A percentile compares a stretch with the other conserved stretches of the same genome.
These are phyloP conservation scores for Onthophagus taurus DNA, from an alignment of 1,140 invertebrate species.

Conservation along the genomic window DNA sequence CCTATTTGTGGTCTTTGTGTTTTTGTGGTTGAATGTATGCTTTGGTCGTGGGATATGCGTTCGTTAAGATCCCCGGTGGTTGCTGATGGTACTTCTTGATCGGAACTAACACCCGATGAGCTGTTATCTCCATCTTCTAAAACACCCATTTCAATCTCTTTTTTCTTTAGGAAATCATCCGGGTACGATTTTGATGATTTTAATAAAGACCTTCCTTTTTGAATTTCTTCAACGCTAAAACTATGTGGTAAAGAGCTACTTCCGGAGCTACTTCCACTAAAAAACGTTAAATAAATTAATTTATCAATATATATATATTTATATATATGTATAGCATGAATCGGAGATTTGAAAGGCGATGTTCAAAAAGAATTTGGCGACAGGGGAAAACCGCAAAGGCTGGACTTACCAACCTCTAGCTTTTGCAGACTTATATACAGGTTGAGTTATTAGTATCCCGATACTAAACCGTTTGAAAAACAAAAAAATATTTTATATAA, in stretches of 20 bases:
- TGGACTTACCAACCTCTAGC: no score
- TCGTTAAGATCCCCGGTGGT: conserved; percentile 23
- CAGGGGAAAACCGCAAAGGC: no score
- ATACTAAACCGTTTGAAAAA: no score
- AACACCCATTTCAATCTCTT: conserved; percentile 37
- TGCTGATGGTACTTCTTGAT: conserved; percentile 57
- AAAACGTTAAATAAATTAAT: conserved; percentile 39
- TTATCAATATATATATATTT: no score
- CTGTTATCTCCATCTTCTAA: conserved; percentile 78
- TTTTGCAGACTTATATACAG: no score
- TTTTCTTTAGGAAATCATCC: conserved; percentile 59
- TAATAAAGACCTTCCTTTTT: conserved; percentile 70
- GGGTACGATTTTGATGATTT: conserved; percentile 79
- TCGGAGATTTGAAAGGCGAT: no score
- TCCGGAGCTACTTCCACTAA: conserved; percentile 55
- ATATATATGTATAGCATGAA: no score
- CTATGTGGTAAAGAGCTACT: conserved; percentile 71
- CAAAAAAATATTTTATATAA: no score
- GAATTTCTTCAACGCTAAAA: conserved; percentile 79
- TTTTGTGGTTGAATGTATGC: conserved; percentile 23
- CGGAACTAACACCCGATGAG: conserved; percentile 75
- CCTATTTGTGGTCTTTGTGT: conserved; percentile 26
- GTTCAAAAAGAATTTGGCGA: no score
- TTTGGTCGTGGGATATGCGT: conserved; percentile 37
- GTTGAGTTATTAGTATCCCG: no score